Evolutionary conservation across 2,113 vertebrate species (phyloP), one percentile per base, ranked within the genome.

Genomic region (Pogona vitticeps): DNA sequence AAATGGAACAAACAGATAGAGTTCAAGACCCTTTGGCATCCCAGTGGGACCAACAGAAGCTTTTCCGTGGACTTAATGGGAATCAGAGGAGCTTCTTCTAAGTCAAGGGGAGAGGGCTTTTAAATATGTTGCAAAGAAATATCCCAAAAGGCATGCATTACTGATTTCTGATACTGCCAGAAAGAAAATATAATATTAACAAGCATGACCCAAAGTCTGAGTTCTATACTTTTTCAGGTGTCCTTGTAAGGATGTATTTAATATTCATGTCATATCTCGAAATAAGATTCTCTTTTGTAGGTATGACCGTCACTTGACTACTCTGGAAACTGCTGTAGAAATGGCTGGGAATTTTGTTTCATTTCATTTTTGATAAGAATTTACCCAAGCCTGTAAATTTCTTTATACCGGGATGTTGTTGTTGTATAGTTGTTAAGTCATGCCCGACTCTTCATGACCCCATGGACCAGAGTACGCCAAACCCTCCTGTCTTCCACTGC

Each of bases 1-100:
- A 82, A 75, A 81, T 82, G 46, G 79, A 87, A 87, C 84, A 87
- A 87, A 87, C 85, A 87, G 79, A 87, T 82, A 87, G 79, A 75
- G 85, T 82, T 87, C 85, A 87, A 63, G 80, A 87, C 85, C 85
- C 59, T 56, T 21, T 56, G 26, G 61, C 14, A 42, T 82, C 71
- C 85, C 79, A 21, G 23, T 10, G 85, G 71, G 79, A 87, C 42
- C 42, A 52, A 42, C 40, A 7, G 58, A 67, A 36, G 78, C 58
- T 40, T 76, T 81, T 81, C 85, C 33, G 20, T 36, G 81, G 71
- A 76, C 70, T 67, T 80, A 56, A 61, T 31, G 70, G 67, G 71
- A 75, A 75, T 42, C 17, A 70, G 31, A 17, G 52, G 79, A 75
- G 42, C 40, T 56, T 80, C 40, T 38, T 87, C 71, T 13, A 56